Evolutionary conservation across 2,797 vertebrate species (phyloP).

Genomic region (Ispidina picta): DNA sequence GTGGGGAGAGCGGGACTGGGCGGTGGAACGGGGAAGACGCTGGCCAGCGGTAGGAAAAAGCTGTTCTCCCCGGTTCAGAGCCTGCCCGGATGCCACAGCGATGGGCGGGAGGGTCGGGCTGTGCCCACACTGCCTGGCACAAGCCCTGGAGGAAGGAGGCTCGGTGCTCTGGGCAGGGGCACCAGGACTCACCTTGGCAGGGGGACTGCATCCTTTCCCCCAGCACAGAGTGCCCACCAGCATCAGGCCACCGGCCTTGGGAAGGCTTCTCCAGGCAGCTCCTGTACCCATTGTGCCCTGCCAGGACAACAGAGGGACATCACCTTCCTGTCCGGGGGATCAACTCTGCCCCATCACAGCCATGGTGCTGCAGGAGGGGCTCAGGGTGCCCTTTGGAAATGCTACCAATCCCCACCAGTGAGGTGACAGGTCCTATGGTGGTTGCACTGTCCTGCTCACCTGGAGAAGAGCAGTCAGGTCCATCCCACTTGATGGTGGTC

Average conservation of each 20-base stretch:
- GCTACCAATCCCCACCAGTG: fast-evolving
- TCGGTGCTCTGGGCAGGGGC: too few species aligned
- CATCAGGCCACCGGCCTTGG: neutral
- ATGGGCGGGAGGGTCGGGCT: too few species aligned
- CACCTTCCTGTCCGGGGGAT: fast-evolving
- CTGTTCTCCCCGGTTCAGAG: too few species aligned
- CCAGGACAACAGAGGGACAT: neutral
- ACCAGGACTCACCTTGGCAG: neutral
- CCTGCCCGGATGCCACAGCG: too few species aligned
- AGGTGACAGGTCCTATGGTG: fast-evolving
- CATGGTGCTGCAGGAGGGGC: fast-evolving
- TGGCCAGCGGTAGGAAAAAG: too few species aligned
- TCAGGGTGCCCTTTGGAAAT: neutral
- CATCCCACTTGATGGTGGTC: neutral
- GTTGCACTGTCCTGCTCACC: neutral
- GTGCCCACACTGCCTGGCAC: too few species aligned
- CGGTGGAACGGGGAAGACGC: too few species aligned
- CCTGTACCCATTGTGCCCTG: fast-evolving
- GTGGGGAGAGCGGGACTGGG: too few species aligned
- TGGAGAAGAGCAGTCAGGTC: neutral
- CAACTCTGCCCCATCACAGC: too few species aligned
- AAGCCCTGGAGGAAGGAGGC: too few species aligned
- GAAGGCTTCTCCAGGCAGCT: neutral
- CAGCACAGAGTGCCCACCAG: fast-evolving
- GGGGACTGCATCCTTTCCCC: neutral